Percentiles rank a stretch among this genome's conserved stretches.
phyloP scores from a whole-genome alignment of 2,888 invertebrate genomes.

The Rhabditoides inermis region DNA sequence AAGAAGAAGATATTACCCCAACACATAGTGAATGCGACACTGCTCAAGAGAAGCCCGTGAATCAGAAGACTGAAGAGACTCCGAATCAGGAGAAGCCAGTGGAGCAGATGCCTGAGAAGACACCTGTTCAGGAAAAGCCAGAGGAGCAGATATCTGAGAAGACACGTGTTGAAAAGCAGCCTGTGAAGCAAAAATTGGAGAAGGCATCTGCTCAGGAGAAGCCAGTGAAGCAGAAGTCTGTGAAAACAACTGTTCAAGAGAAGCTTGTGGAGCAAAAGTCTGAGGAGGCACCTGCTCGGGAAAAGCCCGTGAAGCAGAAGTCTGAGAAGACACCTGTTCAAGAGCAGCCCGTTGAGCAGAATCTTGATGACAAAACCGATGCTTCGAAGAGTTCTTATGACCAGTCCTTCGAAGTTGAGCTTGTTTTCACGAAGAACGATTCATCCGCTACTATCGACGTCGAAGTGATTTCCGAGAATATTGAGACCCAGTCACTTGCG shows the following conservation, averaged over 20 bases:
- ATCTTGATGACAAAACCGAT: slow-evolving; percentile 1
- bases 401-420: slow-evolving; percentile 5
- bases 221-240: background rate
- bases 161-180: background rate
- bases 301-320: slow-evolving; percentile 1
- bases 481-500: too few species aligned
- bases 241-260: slow-evolving; percentile 1
- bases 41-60: slow-evolving; percentile 7
- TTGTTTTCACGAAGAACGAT: slow-evolving; percentile 5
- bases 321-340: background rate
- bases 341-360: background rate
- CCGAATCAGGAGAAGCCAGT: slow-evolving; percentile 5
- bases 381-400: too few species aligned
- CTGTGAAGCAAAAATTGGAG: background rate
- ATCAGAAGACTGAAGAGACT: too few species aligned
- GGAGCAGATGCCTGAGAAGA: too few species aligned
- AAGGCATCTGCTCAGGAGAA: background rate
- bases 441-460: slow-evolving; percentile 8
- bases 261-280: background rate
- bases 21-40: too few species aligned
- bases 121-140: slow-evolving; percentile 7
- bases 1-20: background rate
- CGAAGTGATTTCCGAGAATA: slow-evolving; percentile 8
- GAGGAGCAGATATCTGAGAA: background rate
- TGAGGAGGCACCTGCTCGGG: background rate